These are phyloP conservation scores for Labeo calbasu DNA, from an alignment of 2,797 vertebrate species.

Conservation along the genomic window DNA sequence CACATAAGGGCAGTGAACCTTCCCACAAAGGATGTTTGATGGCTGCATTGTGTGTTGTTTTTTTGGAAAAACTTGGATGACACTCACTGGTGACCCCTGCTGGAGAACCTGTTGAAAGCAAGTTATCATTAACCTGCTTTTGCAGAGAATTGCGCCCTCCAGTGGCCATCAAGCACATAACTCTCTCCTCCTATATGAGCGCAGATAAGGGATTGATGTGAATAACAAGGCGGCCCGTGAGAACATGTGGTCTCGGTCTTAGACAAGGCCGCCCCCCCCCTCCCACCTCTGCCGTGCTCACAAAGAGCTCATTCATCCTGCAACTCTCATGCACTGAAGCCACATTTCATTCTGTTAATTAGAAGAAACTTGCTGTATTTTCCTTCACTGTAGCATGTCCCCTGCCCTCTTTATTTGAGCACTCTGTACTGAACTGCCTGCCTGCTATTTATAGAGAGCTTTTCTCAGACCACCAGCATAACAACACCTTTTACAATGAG, in stretches of 20 bases:
- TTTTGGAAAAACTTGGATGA: neutral
- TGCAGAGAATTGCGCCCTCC: slow-evolving; percentile 36
- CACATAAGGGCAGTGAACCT: neutral
- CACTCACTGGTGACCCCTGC: slow-evolving; percentile 68
- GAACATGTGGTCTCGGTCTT: slow-evolving; percentile 78
- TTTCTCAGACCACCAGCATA: slow-evolving; percentile 43
- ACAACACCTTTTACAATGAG: slow-evolving; percentile 34
- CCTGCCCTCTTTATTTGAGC: slow-evolving; percentile 62
- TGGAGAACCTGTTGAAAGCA: slow-evolving; percentile 54
- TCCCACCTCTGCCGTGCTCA: slow-evolving; percentile 56
- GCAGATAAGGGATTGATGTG: slow-evolving; percentile 26
- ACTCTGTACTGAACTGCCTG: slow-evolving; percentile 38
- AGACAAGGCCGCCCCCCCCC: slow-evolving; percentile 69
- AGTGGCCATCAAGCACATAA: slow-evolving; percentile 11
- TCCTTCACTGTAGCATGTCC: slow-evolving; percentile 59
- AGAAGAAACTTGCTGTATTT: slow-evolving; percentile 75
- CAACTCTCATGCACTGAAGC: slow-evolving; percentile 76
- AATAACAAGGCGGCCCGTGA: slow-evolving; percentile 70
- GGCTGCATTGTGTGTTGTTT: neutral
- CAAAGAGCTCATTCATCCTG: slow-evolving; percentile 82
- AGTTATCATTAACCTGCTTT: neutral
- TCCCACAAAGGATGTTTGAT: neutral
- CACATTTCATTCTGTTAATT: slow-evolving; percentile 82
- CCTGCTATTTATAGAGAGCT: slow-evolving; percentile 52
- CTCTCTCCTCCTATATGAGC: neutral